Evolutionary conservation across 2,888 invertebrate genomes (phyloP).

Genomic region (Stomorhina lunata): DNA sequence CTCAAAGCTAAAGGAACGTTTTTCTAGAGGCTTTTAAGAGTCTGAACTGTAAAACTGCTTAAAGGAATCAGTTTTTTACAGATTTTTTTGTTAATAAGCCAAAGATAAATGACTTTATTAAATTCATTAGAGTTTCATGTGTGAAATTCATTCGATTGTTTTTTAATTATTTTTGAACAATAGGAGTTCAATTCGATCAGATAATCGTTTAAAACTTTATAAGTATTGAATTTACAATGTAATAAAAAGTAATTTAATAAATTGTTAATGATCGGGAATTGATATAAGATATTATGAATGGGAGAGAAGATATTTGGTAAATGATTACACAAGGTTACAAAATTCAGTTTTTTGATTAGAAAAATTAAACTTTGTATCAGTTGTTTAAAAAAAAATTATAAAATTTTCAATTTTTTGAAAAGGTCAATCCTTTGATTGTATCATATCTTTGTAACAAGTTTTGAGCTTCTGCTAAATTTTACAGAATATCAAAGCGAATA

Average conservation of each 20-base stretch:
- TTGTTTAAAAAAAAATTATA: no score
- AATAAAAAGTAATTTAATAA: background rate
- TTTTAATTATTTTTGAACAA: conserved; percentile 62
- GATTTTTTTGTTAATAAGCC: conserved; percentile 75
- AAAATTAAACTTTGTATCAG: no score
- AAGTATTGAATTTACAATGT: background rate
- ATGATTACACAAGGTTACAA: no score
- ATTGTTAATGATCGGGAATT: background rate
- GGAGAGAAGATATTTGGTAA: no score
- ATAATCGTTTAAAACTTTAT: conserved; percentile 17
- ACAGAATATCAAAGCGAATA: no score
- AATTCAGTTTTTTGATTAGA: no score
- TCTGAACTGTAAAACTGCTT: conserved; percentile 47
- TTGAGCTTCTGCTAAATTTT: no score
- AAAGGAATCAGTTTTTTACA: conserved; percentile 70
- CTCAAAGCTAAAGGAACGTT: conserved; percentile 5
- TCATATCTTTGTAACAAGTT: no score
- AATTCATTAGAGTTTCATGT: conserved; percentile 77
- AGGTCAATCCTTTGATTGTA: no score
- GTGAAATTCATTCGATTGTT: conserved; percentile 75
- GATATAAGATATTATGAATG: background rate
- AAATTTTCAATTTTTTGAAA: no score
- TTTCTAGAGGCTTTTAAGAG: conserved; percentile 14
- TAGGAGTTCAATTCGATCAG: conserved; percentile 40
- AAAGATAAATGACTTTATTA: conserved; percentile 78